Evolutionary conservation across 2,797 vertebrate genomes (phyloP).

Genomic region (Lophura swinhoii): DNA sequence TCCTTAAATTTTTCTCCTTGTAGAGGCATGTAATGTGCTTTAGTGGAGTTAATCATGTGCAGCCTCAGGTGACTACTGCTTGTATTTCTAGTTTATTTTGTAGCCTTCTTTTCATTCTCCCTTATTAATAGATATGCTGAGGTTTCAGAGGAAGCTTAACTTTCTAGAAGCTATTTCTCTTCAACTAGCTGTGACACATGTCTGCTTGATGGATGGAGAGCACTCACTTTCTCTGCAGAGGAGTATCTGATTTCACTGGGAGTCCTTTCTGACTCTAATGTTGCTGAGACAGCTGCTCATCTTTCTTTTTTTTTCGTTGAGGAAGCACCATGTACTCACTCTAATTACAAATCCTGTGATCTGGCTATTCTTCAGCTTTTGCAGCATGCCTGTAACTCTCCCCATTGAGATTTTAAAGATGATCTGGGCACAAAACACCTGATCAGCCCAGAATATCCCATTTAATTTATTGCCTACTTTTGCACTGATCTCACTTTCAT

Average conservation of each 20-base stretch:
- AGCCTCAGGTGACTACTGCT: slow-evolving; percentile 62
- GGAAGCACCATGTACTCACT: slow-evolving; percentile 70
- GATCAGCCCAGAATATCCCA: neutral
- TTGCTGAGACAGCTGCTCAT: slow-evolving; percentile 75
- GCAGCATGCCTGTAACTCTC: neutral
- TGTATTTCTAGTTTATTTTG: slow-evolving; percentile 66
- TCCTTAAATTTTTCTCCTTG: slow-evolving; percentile 60
- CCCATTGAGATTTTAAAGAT: neutral
- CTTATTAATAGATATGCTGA: slow-evolving; percentile 61
- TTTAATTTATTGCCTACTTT: slow-evolving; percentile 13
- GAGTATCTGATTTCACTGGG: slow-evolving; percentile 62
- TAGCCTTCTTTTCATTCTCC: slow-evolving; percentile 55
- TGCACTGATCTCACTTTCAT: neutral
- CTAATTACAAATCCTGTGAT: slow-evolving; percentile 76
- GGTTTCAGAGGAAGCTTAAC: slow-evolving; percentile 51
- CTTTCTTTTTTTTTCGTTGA: slow-evolving; percentile 12
- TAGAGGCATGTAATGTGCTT: slow-evolving; percentile 35
- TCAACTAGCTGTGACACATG: slow-evolving; percentile 61
- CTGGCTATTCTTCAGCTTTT: slow-evolving; percentile 55
- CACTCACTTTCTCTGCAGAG: slow-evolving; percentile 54
- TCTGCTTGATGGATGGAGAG: slow-evolving; percentile 51
- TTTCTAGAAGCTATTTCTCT: slow-evolving; percentile 67
- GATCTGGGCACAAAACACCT: neutral
- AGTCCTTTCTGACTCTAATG: slow-evolving; percentile 48
- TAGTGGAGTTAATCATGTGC: slow-evolving; percentile 55